Base-by-base conservation (phyloP, 1,140 invertebrate genomes). In the Zaprionus nigranus region DNA sequence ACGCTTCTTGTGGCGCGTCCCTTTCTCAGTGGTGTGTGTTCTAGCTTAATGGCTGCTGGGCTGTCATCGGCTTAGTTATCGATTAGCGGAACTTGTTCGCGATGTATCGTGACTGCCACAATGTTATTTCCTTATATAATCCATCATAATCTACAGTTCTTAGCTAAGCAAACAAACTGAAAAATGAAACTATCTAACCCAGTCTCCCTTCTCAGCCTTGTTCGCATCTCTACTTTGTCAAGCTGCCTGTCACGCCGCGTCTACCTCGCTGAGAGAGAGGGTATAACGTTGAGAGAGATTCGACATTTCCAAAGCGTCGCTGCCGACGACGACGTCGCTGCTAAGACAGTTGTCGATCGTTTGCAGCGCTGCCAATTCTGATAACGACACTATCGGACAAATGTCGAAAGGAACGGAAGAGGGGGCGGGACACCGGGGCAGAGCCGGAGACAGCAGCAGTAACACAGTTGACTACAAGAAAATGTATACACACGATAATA, bases 401-500 rank as follows among this genome's bases (percentile, higher is more conserved):
- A 11, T 51, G 46, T 22, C 46, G 15, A 66, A 66, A 56, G 60
- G 11, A 54, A 76, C 15, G 30, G 26, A 12, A 28, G 36, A 30
- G 49, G 13, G 34, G 49, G 26, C 28, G 46, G 28, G 3, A 28
- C 43, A 24, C n/a, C 53, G 20, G 24, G 26, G n/a, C 9, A 11
- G 63, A 28, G 17, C 1, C 17, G 20, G 40, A 51, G 53, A 24
- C 38, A 57, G 24, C 43, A 57, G 30, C 58, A 22, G 46, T 15
- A 57, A 57, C 22, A 17, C 24, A 40, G 72, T 67, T 74, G 72
- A 38, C 58, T 58, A 75, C 66, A 70, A 51, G 30, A 75, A 70
- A 75, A 75, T 63, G 51, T 62, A 75, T 61, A 63, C 59, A 51
- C 73, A 51, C 73, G 67, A 75, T 71, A 75, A 75, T 71, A 75